Conservation (phyloP, 2,888 invertebrate genomes). For the Coecobrya sp. region DNA sequence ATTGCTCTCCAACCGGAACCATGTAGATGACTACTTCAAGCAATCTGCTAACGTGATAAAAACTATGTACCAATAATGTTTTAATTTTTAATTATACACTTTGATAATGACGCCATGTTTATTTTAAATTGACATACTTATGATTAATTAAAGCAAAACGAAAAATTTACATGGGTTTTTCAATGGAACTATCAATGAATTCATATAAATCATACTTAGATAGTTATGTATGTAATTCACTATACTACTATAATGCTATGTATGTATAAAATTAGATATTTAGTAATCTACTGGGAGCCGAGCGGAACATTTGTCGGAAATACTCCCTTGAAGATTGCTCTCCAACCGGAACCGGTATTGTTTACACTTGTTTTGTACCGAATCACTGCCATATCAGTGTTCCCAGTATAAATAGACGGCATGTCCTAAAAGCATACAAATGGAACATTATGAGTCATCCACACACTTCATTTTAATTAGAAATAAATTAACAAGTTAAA, state of each 20-base stretch:
- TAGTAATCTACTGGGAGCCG: neutral
- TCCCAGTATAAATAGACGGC: constrained; percentile 67
- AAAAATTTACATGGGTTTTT: too few relatives aligned
- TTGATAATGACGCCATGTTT: neutral
- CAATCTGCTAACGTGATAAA: neutral
- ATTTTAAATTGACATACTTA: too few relatives aligned
- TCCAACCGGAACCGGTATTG: constrained; percentile 93
- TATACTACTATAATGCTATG: too few relatives aligned
- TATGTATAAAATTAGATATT: neutral
- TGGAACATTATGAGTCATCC: neutral
- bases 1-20: too few relatives aligned
- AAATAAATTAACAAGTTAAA: constrained; percentile 86
- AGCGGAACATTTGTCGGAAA: constrained; percentile 78
- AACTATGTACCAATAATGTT: neutral
- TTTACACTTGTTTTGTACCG: constrained; percentile 91
- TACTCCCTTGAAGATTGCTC: constrained; percentile 88
- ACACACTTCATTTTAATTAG: neutral
- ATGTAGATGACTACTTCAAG: constrained; percentile 90
- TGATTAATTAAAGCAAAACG: too few relatives aligned
- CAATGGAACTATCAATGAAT: too few relatives aligned
- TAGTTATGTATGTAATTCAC: too few relatives aligned
- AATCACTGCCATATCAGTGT: constrained; percentile 89
- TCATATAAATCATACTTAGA: too few relatives aligned
- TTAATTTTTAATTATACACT: neutral
- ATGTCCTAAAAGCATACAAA: constrained; percentile 86